phyloP scores from a whole-genome alignment of 1,140 invertebrate species.

The Samia ricini region DNA sequence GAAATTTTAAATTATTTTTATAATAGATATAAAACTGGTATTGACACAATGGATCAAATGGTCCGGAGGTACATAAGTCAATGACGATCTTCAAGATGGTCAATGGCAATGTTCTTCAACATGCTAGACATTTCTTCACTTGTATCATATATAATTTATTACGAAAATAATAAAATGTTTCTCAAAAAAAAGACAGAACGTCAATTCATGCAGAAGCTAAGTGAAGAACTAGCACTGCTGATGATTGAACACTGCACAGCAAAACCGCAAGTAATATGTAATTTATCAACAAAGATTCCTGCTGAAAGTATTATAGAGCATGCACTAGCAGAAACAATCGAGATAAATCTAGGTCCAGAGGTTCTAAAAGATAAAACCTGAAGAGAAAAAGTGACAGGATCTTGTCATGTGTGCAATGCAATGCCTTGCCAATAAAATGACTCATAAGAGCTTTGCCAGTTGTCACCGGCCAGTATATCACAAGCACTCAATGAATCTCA shows the following conservation, averaged over 20 bases:
- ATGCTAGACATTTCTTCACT: slow-evolving; percentile 17
- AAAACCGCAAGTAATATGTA: slow-evolving; percentile 6
- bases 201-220: slow-evolving; percentile 11
- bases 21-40: slow-evolving; percentile 8
- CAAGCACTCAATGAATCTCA: slow-evolving; percentile 3
- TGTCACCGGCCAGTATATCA: slow-evolving; percentile 9
- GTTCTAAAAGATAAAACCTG: slow-evolving; percentile 5
- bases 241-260: slow-evolving; percentile 9
- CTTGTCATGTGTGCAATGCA: slow-evolving; percentile 10
- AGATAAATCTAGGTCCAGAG: slow-evolving; percentile 5
- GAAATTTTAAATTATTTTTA: slow-evolving; percentile 3
- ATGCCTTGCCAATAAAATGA: slow-evolving; percentile 13
- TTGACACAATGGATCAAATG: slow-evolving; percentile 15
- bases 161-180: slow-evolving; percentile 16
- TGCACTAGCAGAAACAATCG: slow-evolving; percentile 6
- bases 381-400: slow-evolving; percentile 12
- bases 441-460: slow-evolving; percentile 6
- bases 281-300: slow-evolving; percentile 4
- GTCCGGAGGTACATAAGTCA: slow-evolving; percentile 2
- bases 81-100: slow-evolving; percentile 10
- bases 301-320: slow-evolving; percentile 7
- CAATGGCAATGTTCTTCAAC: slow-evolving; percentile 15
- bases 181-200: slow-evolving; percentile 9
- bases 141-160: slow-evolving; percentile 9
- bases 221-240: slow-evolving; percentile 11